Base-by-base conservation (phyloP, 2,797 vertebrate genomes). In the Ctenosaura bakeri region DNA sequence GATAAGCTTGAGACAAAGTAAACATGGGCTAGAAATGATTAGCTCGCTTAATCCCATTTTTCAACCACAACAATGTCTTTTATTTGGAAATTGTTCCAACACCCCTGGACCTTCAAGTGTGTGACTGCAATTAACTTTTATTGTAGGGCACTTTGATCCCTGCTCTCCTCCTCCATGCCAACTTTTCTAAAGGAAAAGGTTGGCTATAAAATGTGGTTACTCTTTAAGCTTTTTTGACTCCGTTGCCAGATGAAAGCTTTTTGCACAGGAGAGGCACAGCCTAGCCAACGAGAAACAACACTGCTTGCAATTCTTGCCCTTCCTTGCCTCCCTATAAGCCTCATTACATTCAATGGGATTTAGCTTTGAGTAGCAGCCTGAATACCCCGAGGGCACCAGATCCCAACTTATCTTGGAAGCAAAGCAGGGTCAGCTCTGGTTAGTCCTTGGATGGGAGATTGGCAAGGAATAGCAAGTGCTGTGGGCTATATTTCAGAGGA, bases 41-140 rank as follows among this genome's bases (percentile, higher is more conserved):
- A 90, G 86, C 86, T 69, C 46, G 80, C 35, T 69, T 66, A 83
- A 87, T 29, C 81, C 74, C 62, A 4, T 42, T 83, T 76, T 78
- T 52, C 38, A 66, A 69, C 29, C 6, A 10, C 73, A 83, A 10
- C 90, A 66, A 69, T 35, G 80, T 46, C 74, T 76, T 87, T 54
- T 71, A 22, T 69, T 84, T 29, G 73, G 73, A 84, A 69, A 46
- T 8, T 4, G 66, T 24, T n/a, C 46, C 66, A 59, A 59, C 59
- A 54, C 42, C 24, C 7, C 24, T 71, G 73, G n/a, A 84, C 52
- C 54, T n/a, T 87, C 29, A 35, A 78, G 64, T 79, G 86, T 78
- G 90, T 90, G 86, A 88, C 86, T 88, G 73, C 86, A 84, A 90
- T 90, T 90, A 90, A 88, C 29, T 12, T 90, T 84, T 87, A 90